Evolutionary conservation across 1,140 invertebrate genomes (phyloP), one percentile per base, ranked within the genome.

Genomic region (Pseudomyrmex flavicornis): DNA sequence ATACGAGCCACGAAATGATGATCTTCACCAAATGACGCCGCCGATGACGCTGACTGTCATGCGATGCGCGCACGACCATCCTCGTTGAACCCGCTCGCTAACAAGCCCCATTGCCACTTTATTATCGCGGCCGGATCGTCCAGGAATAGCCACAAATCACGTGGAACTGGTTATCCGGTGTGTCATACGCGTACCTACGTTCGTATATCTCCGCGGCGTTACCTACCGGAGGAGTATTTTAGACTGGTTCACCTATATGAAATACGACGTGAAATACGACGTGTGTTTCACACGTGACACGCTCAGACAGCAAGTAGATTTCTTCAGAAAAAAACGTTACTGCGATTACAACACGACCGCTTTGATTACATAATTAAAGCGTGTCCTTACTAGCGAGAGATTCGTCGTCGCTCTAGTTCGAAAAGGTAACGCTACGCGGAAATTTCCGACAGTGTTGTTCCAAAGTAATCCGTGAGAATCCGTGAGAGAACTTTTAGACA

Each of bases 61-160:
- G 52, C 61, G 75, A 68, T 63, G 70, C 56, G 79, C 56, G 76
- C 69, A 83, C 62, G 83, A 72, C 70, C 79, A 61, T 82, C 68
- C 83, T 69, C 73, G 87, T 83, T 88, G 61, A 90, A 85, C 84
- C 82, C 63, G 83, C 63, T 80, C 88, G 85, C 87, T 91, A 91
- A 91, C 91, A 90, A 91, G 90, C 90, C 80, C 88, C 89, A 90
- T 91, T 91, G 90, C 90, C 91, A 91, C 91, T 90, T 91, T 91
- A 90, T 90, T 91, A 91, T 91, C 91, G 89, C 88, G 72, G 56
- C 52, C 74, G 76, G 88, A 91, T 91, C 90, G 82, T 82, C 83
- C 89, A 75, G 86, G 89, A 90, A 89, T 89, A 90, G 86, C 85
- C 77, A 90, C 90, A 91, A 91, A 91, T 91, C 91, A 90, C 73